Evolutionary conservation across 2,888 invertebrate genomes (phyloP).

Genomic region (Altica lythri): DNA sequence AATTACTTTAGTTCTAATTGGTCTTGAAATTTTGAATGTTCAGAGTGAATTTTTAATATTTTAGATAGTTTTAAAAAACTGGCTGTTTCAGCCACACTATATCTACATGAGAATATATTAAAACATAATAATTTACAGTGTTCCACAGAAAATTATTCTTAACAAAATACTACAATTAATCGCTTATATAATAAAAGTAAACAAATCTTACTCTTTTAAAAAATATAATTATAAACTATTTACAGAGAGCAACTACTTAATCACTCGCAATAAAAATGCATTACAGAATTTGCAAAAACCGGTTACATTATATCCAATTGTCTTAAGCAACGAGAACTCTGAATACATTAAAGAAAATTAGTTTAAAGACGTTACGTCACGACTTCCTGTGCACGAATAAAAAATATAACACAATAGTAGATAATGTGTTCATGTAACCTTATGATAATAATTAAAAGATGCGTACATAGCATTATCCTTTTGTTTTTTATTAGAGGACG

Average conservation of each 20-base stretch:
- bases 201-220: neutral
- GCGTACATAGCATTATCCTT: neutral
- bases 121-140: too few species aligned
- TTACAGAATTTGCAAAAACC: slow-evolving; percentile 3
- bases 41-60: too few species aligned
- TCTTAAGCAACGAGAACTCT: slow-evolving; percentile 8
- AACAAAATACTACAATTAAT: too few species aligned
- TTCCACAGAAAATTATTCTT: too few species aligned
- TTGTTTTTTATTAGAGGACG: slow-evolving; percentile 1
- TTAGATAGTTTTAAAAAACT: too few species aligned
- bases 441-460: slow-evolving; percentile 9
- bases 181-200: neutral
- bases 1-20: too few species aligned
- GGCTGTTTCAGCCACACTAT: too few species aligned
- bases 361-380: slow-evolving; percentile 4
- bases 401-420: slow-evolving; percentile 7
- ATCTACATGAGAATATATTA: too few species aligned
- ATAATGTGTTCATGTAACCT: slow-evolving; percentile 12
- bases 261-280: slow-evolving; percentile 1
- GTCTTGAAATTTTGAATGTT: too few species aligned
- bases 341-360: slow-evolving; percentile 10
- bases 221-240: neutral
- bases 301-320: slow-evolving; percentile 3
- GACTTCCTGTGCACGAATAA: slow-evolving; percentile 2
- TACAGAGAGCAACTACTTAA: neutral